A percentile compares a stretch with the other conserved stretches of the same genome.
Conservation (phyloP, 2,113 vertebrate species). For the Planiliza haematocheilus region DNA sequence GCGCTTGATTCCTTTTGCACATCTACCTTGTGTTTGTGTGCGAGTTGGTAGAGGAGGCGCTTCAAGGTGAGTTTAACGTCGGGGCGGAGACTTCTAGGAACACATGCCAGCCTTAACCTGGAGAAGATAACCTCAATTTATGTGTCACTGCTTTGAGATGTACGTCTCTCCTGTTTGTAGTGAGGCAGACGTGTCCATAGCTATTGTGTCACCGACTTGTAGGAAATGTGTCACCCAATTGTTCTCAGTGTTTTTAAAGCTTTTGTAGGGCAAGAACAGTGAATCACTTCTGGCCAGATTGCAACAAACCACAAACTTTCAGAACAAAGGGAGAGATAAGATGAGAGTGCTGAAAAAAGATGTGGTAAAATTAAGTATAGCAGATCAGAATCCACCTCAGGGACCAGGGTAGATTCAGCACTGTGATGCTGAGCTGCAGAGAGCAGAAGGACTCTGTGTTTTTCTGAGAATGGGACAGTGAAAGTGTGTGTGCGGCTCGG, state of each 20-base stretch:
- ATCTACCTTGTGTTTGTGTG: neutral
- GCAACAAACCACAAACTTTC: neutral
- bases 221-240: neutral
- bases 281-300: neutral
- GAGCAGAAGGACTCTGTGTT: constrained; percentile 20
- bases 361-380: constrained; percentile 21
- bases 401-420: constrained; percentile 19
- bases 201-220: neutral
- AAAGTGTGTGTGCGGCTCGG: constrained; percentile 18
- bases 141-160: neutral
- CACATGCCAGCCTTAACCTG: neutral
- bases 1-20: neutral
- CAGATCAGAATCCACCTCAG: constrained; percentile 37
- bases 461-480: neutral
- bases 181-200: neutral
- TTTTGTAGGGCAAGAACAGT: neutral
- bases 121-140: neutral
- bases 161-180: neutral
- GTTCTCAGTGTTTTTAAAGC: neutral
- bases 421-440: constrained; percentile 25
- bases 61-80: constrained; percentile 52
- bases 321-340: constrained; percentile 4
- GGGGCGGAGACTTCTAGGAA: constrained; percentile 6
- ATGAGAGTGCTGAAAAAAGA: neutral
- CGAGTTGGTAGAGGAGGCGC: constrained; percentile 18